Conservation (phyloP, 2,888 invertebrate genomes). For the Autographa gamma region DNA sequence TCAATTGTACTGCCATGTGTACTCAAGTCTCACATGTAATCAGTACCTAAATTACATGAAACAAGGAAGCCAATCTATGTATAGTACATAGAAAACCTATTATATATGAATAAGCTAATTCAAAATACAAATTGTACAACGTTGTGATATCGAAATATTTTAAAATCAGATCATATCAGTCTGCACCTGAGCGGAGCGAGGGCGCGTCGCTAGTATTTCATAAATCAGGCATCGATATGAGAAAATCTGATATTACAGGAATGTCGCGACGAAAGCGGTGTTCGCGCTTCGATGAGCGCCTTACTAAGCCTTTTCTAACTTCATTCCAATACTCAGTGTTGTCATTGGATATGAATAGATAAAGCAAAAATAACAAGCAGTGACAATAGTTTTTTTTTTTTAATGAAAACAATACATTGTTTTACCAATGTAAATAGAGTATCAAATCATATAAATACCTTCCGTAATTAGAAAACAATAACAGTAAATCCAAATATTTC, state of each 20-base stretch:
- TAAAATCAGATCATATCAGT: constrained; percentile 2
- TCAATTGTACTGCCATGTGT: too few relatives aligned
- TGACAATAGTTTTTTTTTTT: background rate
- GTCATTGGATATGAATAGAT: constrained; percentile 5
- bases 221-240: constrained; percentile 76
- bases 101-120: background rate
- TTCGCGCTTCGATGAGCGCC: constrained; percentile 52
- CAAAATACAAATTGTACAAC: background rate
- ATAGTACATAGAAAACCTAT: too few relatives aligned
- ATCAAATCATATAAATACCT: background rate
- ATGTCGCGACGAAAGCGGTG: constrained; percentile 46
- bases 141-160: background rate
- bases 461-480: background rate
- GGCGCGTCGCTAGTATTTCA: constrained; percentile 61
- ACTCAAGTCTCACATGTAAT: too few relatives aligned
- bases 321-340: constrained; percentile 20
- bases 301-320: constrained; percentile 35
- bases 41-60: too few relatives aligned
- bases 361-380: background rate
- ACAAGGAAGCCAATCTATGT: too few relatives aligned
- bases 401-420: background rate
- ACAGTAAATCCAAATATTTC: background rate
- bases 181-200: background rate
- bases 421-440: background rate
- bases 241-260: constrained; percentile 67